A percentile compares a stretch with the other conserved stretches of the same genome.
These are phyloP conservation scores for Apamea crenata DNA, from an alignment of 2,888 invertebrate genomes.

Conservation along the genomic window DNA sequence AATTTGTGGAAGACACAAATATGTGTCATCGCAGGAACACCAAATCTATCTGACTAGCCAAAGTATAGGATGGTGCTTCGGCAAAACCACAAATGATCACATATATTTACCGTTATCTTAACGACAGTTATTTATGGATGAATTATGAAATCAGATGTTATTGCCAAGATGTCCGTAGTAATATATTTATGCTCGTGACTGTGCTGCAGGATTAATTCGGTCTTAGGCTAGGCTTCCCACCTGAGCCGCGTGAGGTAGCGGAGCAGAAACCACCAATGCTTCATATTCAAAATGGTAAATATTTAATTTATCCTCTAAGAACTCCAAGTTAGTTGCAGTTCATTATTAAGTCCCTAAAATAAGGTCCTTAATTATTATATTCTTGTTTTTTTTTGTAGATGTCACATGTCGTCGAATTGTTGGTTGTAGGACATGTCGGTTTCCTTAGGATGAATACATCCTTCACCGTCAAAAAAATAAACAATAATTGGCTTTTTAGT, in stretches of 20 bases:
- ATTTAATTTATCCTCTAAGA: background rate
- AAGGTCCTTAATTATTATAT: background rate
- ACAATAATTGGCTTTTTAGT: background rate
- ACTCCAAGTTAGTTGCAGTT: no score
- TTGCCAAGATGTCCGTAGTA: background rate
- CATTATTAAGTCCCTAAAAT: background rate
- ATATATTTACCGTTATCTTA: background rate
- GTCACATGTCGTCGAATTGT: no score
- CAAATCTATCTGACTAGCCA: background rate
- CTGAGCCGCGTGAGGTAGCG: background rate
- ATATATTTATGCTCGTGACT: background rate
- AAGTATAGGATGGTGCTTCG: background rate
- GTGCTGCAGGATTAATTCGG: background rate
- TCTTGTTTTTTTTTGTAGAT: background rate
- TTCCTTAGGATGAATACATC: no score
- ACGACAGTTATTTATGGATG: background rate
- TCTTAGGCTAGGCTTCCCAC: background rate
- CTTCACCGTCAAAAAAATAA: background rate
- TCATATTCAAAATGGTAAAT: background rate
- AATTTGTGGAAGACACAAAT: background rate
- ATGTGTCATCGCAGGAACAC: background rate
- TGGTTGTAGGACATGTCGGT: no score
- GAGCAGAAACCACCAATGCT: background rate
- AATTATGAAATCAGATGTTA: background rate
- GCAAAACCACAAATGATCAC: background rate